Percentiles rank a stretch among this genome's conserved stretches.
Conservation (phyloP, 2,113 vertebrate species). For the Anoplopoma fimbria region DNA sequence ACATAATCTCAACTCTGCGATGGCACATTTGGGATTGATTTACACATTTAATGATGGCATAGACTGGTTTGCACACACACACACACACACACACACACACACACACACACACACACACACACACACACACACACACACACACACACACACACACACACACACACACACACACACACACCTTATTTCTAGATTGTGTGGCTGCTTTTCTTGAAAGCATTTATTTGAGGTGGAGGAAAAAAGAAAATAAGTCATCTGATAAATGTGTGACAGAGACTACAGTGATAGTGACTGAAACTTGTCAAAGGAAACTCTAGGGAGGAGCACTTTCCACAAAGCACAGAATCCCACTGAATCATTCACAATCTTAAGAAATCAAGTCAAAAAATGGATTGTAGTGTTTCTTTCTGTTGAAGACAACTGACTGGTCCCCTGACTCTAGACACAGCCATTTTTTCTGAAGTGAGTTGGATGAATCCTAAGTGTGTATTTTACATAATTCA, state of each 20-base stretch:
- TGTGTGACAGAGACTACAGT: background rate
- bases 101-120: conserved; percentile 1
- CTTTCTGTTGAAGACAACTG: background rate
- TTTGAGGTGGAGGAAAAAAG: background rate
- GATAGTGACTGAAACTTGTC: background rate
- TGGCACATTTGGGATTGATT: conserved; percentile 11
- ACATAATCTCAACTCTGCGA: conserved; percentile 12
- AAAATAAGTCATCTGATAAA: background rate
- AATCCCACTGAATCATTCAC: background rate
- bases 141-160: background rate
- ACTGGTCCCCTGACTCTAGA: background rate
- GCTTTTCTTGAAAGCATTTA: conserved; percentile 9
- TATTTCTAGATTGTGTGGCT: background rate
- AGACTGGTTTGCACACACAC: background rate
- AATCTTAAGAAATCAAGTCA: background rate
- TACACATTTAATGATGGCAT: conserved; percentile 31
- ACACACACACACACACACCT: no score
- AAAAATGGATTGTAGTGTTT: background rate
- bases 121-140: background rate
- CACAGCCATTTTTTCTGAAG: background rate
- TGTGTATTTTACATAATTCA: background rate
- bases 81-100: background rate
- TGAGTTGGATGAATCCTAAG: background rate
- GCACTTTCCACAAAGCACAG: conserved; percentile 37
- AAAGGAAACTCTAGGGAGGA: conserved; percentile 38